phyloP scores from a whole-genome alignment of 2,797 vertebrate genomes.

The Myioborus melanocephalus region DNA sequence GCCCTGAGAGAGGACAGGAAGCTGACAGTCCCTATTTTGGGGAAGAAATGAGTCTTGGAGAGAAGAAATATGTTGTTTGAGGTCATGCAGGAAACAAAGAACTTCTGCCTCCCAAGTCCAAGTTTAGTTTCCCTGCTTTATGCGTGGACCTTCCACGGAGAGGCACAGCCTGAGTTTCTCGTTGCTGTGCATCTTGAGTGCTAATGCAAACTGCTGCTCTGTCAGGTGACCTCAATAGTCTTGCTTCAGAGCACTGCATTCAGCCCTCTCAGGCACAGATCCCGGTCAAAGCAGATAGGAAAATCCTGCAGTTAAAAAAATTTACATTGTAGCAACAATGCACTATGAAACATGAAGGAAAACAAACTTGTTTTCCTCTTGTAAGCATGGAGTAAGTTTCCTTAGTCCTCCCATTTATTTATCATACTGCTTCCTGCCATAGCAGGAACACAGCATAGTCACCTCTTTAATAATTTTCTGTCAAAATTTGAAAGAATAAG shows the following conservation, averaged over 20 bases:
- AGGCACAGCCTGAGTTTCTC: not conserved
- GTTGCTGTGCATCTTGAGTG: not conserved
- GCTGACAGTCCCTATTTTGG: not conserved
- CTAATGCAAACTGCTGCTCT: not conserved
- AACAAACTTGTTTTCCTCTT: not conserved
- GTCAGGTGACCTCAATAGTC: not conserved
- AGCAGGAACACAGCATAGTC: not conserved
- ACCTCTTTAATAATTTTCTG: not conserved
- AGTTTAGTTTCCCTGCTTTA: not conserved
- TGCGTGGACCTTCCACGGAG: not conserved
- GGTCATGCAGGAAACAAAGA: not conserved
- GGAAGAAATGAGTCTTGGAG: not conserved
- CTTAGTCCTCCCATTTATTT: not conserved
- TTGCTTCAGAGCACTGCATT: not conserved
- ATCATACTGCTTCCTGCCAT: not conserved
- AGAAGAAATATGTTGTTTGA: not conserved
- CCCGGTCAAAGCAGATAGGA: not conserved
- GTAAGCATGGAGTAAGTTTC: not conserved
- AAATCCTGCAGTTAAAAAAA: not conserved
- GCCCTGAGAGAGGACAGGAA: conserved; percentile 1
- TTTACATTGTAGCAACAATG: not conserved
- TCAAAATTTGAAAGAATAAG: not conserved
- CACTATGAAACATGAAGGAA: not conserved
- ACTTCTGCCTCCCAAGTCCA: not conserved
- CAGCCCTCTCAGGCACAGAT: not conserved